Conservation (phyloP, 2,888 invertebrate species). For the Yponomeuta malinellus region DNA sequence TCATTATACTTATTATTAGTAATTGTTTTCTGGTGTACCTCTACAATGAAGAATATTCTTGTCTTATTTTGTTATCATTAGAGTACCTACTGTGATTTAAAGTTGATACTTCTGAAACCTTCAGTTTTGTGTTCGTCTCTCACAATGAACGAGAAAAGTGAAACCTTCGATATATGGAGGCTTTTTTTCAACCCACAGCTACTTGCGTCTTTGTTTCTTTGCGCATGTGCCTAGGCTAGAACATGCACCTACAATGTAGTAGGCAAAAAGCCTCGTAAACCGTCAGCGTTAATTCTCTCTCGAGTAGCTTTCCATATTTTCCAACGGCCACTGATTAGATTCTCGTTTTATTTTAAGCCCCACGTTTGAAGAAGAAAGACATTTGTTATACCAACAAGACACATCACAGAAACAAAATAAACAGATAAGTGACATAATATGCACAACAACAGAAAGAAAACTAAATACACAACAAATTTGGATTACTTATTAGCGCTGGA, state of each 20-base stretch:
- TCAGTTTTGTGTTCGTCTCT: slow-evolving; percentile 14
- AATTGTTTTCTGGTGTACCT: too few species aligned
- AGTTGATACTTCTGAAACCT: neutral
- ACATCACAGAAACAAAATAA: too few species aligned
- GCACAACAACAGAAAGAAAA: too few species aligned
- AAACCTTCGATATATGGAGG: slow-evolving; percentile 39
- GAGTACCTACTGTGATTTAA: too few species aligned
- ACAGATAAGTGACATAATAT: too few species aligned
- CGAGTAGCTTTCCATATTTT: neutral
- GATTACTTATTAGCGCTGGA: neutral
- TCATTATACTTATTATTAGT: too few species aligned
- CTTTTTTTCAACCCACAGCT: slow-evolving; percentile 38
- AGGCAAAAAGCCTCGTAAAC: slow-evolving; percentile 3
- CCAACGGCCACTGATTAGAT: neutral
- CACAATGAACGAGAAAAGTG: slow-evolving; percentile 50
- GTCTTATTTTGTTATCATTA: too few species aligned
- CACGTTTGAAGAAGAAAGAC: neutral
- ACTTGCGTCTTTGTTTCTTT: slow-evolving; percentile 37
- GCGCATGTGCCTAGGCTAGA: slow-evolving; percentile 27
- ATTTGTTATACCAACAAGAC: too few species aligned
- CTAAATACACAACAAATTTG: neutral
- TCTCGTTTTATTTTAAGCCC: neutral
- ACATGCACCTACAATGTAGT: neutral
- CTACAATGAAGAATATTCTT: too few species aligned
- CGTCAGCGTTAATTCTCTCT: neutral